A percentile compares a stretch with the other conserved stretches of the same genome.
These are phyloP conservation scores for Pygoscelis antarcticus DNA, from an alignment of 2,113 vertebrate genomes.

Conservation along the genomic window DNA sequence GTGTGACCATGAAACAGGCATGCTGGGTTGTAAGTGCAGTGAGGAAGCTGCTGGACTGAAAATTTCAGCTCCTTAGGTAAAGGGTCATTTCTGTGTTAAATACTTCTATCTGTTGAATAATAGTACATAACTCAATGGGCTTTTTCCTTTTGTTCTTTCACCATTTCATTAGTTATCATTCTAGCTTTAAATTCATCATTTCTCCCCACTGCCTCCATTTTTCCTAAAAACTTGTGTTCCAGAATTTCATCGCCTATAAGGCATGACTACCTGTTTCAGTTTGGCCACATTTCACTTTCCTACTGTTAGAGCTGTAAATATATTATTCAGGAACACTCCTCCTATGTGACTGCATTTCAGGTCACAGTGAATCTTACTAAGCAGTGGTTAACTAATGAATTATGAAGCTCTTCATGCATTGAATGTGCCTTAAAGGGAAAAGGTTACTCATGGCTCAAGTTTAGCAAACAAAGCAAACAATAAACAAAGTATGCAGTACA, in stretches of 20 bases:
- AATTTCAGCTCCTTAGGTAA: background rate
- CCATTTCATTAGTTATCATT: background rate
- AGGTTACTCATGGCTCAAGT: background rate
- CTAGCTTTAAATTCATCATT: background rate
- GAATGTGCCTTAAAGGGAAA: background rate
- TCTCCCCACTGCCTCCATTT: background rate
- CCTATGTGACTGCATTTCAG: background rate
- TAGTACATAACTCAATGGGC: background rate
- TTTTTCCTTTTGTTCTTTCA: background rate
- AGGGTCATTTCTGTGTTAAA: background rate
- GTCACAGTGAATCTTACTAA: background rate
- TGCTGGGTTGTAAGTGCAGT: background rate
- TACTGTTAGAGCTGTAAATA: background rate
- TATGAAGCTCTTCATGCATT: background rate
- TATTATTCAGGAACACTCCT: background rate
- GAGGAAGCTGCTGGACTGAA: background rate
- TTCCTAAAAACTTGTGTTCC: background rate
- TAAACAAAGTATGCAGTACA: background rate
- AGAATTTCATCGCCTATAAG: background rate
- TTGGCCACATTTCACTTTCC: background rate
- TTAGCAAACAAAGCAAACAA: background rate
- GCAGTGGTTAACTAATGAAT: background rate
- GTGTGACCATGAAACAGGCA: background rate
- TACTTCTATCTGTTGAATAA: background rate
- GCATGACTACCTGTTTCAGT: background rate